phyloP scores from a whole-genome alignment of 1,140 invertebrate genomes.

The Drosophila truncata region DNA sequence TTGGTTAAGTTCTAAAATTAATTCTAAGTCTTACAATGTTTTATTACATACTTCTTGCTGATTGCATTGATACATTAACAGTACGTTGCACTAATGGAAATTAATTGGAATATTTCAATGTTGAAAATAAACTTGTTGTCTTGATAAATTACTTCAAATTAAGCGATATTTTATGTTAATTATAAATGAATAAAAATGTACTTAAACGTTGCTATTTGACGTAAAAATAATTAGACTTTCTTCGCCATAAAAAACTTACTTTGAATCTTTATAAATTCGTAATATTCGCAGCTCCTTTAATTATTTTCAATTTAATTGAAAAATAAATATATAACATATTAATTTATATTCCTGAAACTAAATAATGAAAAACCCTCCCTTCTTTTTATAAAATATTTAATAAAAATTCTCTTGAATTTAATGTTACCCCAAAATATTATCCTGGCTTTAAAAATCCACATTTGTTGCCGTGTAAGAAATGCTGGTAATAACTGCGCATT shows the following conservation, averaged over 20 bases:
- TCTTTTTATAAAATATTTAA: neutral
- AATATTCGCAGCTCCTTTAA: neutral
- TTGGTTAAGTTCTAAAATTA: neutral
- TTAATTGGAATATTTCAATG: neutral
- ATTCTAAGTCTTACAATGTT: neutral
- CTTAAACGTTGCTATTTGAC: neutral
- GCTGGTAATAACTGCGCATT: constrained; percentile 58
- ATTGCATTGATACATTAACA: neutral
- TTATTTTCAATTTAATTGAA: neutral
- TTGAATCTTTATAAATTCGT: no score
- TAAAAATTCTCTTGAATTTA: neutral
- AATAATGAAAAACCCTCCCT: neutral
- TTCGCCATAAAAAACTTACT: neutral
- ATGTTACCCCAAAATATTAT: neutral
- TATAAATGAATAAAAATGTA: neutral
- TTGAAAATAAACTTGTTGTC: neutral
- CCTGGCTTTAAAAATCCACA: neutral
- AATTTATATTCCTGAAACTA: neutral
- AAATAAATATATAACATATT: neutral
- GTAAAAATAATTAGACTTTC: neutral
- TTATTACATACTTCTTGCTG: no score
- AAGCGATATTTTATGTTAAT: constrained; percentile 8
- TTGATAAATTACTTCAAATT: neutral
- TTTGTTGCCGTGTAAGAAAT: constrained; percentile 23
- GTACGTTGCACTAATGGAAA: no score